Evolutionary conservation across 2,888 invertebrate species (phyloP), one percentile per base, ranked within the genome.

Genomic region (Pterobdella sp.): DNA sequence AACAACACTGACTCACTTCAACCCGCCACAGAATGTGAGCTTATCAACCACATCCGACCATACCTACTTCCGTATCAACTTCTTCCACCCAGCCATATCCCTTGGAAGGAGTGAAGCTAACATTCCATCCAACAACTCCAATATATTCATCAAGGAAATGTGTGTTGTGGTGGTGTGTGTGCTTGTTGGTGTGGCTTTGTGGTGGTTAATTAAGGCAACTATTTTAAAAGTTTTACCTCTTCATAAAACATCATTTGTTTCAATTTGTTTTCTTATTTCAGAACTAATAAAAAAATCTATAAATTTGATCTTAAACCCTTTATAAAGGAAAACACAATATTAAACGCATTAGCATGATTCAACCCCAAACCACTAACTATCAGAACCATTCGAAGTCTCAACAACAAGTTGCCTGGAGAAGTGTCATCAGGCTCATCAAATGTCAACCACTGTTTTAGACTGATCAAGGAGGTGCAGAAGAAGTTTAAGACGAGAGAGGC

Each of bases 401-500:
- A 98, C 85, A 91, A 92, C 63, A 97, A 97, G 85, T 96, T 96
- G 81, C 95, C 95, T 0, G 97, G 97, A 35, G 96, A 97, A 82
- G 93, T 95, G 0, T 90, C 91, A 1, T 91, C 97, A 0, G 94
- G 97, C 0, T 95, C 95, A 0, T 89, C 93, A 22, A 98, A 98
- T 84, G 86, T 99, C 67, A 95, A 93, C 84, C 96, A 93, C 14
- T 96, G 96, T 36, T 96, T 95, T 85, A 89, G 97, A 78, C 87
- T 98, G 72, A 98, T 99, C 80, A 99, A 99, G 85, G 98, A 99
- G 86, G 93, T 95, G 37, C 98, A 99, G 86, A 95, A 98, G 84
- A 93, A 93, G 81, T 99, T 93, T 85, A 95, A 94, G 85, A 96
- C 94, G 0, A 88, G 97, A 77, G 98, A 99, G 84, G 95, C 96